A percentile compares a stretch with the other conserved stretches of the same genome.
Evolutionary conservation across 2,113 vertebrate genomes (phyloP).

Genomic region (Cottus gobio): DNA sequence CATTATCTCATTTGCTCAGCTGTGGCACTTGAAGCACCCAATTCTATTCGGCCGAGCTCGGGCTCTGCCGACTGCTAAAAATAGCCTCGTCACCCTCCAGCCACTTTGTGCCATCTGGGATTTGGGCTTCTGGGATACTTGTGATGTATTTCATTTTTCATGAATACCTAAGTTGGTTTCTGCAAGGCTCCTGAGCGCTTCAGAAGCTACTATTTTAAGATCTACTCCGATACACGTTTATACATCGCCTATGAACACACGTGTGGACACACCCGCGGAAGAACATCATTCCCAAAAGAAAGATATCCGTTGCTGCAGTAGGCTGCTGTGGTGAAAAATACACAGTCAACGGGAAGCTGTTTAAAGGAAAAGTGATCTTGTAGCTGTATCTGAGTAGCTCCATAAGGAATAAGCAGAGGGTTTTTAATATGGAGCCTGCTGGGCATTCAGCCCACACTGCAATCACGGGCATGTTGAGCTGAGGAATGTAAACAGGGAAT

Average conservation of each 20-base stretch:
- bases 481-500: slow-evolving; percentile 80
- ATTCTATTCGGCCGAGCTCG: slow-evolving; percentile 46
- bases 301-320: background rate
- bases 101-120: slow-evolving; percentile 65
- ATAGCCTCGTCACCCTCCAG: slow-evolving; percentile 75
- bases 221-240: background rate
- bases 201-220: slow-evolving; percentile 48
- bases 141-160: slow-evolving; percentile 70
- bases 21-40: slow-evolving; percentile 45
- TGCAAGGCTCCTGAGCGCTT: slow-evolving; percentile 43
- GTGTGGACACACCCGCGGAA: background rate
- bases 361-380: slow-evolving; percentile 18
- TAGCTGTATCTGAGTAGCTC: slow-evolving; percentile 28
- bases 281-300: slow-evolving; percentile 23
- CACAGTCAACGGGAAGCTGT: slow-evolving; percentile 8
- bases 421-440: slow-evolving; percentile 59
- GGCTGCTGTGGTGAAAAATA: background rate
- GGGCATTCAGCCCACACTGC: slow-evolving; percentile 53
- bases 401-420: slow-evolving; percentile 33
- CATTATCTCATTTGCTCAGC: slow-evolving; percentile 49
- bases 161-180: slow-evolving; percentile 68
- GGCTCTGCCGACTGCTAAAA: slow-evolving; percentile 71
- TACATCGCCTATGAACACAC: slow-evolving; percentile 20
- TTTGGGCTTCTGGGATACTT: slow-evolving; percentile 69
- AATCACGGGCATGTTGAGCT: slow-evolving; percentile 52